Evolutionary conservation across 2,797 vertebrate species (phyloP).

Genomic region (Microctenopoma lineatum): DNA sequence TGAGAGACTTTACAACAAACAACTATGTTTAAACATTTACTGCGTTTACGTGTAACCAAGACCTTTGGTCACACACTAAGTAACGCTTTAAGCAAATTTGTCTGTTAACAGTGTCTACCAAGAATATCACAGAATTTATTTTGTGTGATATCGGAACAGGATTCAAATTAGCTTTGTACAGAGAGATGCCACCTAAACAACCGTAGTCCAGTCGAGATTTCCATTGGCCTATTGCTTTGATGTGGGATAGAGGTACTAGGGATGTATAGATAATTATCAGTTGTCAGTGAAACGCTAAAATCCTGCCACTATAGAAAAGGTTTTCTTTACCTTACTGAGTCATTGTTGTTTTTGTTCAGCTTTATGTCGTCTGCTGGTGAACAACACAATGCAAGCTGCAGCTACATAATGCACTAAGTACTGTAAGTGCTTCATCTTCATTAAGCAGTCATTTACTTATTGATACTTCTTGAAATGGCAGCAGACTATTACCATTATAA

Average conservation of each 20-base stretch:
- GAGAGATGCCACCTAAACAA: too few relatives aligned
- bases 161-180: too few relatives aligned
- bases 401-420: neutral
- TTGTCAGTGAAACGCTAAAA: neutral
- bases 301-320: neutral
- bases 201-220: neutral
- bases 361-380: neutral
- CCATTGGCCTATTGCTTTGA: neutral
- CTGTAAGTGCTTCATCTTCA: neutral
- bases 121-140: too few relatives aligned
- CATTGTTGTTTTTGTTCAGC: neutral
- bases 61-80: too few relatives aligned
- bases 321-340: neutral
- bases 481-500: neutral
- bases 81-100: too few relatives aligned
- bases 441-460: neutral
- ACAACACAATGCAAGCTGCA: too few relatives aligned
- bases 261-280: slow-evolving; percentile 11
- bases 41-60: too few relatives aligned
- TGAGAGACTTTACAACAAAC: too few relatives aligned
- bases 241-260: neutral
- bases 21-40: too few relatives aligned
- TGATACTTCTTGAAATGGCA: neutral
- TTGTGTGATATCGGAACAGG: too few relatives aligned
- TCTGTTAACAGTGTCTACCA: too few relatives aligned